Conservation (phyloP, 2,888 invertebrate genomes). For the Ryuthela nishihirai region DNA sequence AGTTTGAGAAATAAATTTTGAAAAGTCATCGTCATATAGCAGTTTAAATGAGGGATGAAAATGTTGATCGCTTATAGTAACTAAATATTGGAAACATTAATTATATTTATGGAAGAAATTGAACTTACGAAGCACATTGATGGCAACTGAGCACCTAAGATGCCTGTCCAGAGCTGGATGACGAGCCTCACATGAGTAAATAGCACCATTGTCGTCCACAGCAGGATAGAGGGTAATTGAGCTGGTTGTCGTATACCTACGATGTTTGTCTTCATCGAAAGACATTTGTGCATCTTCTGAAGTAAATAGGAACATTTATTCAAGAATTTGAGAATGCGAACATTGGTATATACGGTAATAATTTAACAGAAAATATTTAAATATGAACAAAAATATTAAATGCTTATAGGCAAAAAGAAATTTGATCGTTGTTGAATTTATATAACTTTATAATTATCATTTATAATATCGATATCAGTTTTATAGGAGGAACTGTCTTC, state of each 20-base stretch:
- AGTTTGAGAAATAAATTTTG: too few species aligned
- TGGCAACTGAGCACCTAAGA: slow-evolving; percentile 75
- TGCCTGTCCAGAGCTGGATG: slow-evolving; percentile 81
- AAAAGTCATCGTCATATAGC: slow-evolving; percentile 20
- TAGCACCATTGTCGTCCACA: slow-evolving; percentile 80
- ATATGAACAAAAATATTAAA: too few species aligned
- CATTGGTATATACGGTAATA: too few species aligned
- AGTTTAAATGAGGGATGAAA: too few species aligned
- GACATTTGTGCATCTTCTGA: slow-evolving; percentile 32
- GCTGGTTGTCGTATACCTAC: slow-evolving; percentile 45
- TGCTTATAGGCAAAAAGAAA: too few species aligned
- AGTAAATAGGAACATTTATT: too few species aligned
- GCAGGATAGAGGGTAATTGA: slow-evolving; percentile 61
- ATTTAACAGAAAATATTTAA: too few species aligned
- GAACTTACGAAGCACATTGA: slow-evolving; percentile 82
- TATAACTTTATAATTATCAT: too few species aligned
- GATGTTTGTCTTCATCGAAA: slow-evolving; percentile 33
- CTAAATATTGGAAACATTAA: background rate
- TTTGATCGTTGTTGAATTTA: too few species aligned
- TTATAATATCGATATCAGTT: too few species aligned
- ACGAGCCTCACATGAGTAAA: slow-evolving; percentile 82
- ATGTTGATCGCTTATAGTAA: background rate
- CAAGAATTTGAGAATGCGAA: too few species aligned
- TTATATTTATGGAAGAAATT: background rate
- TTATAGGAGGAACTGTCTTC: too few species aligned